Evolutionary conservation across 2,888 invertebrate genomes (phyloP).

Genomic region (Caenorhabditis sp.): DNA sequence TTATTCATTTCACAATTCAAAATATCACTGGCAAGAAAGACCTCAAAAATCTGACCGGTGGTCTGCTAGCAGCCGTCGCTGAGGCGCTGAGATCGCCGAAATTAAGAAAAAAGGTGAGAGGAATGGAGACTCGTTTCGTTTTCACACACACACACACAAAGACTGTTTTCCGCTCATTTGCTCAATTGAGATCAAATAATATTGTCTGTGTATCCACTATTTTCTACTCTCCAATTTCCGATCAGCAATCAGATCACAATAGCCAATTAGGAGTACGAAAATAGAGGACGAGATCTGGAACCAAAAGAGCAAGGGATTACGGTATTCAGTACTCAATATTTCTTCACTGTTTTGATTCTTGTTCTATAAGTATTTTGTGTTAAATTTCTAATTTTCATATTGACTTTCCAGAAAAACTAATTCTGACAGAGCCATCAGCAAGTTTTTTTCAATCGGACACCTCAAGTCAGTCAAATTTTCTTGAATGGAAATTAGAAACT

Average conservation of each 20-base stretch:
- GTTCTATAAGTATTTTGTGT: too few relatives aligned
- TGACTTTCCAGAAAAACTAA: too few relatives aligned
- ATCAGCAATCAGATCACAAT: conserved; percentile 7
- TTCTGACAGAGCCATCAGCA: too few relatives aligned
- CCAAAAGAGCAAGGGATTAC: too few relatives aligned
- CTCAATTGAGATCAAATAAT: conserved; percentile 39
- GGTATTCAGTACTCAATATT: too few relatives aligned
- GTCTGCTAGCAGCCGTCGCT: conserved; percentile 33
- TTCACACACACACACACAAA: conserved; percentile 14
- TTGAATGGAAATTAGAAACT: too few relatives aligned
- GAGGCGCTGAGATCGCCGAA: conserved; percentile 10
- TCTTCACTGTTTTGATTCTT: too few relatives aligned
- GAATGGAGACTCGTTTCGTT: conserved; percentile 45
- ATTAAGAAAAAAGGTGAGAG: conserved; percentile 30
- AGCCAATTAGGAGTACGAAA: conserved; percentile 28
- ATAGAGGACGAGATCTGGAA: neutral
- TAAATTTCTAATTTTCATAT: too few relatives aligned
- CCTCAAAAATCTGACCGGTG: conserved; percentile 41
- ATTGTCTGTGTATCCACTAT: conserved; percentile 13
- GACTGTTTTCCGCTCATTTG: conserved; percentile 53
- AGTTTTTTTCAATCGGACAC: too few relatives aligned
- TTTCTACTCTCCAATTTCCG: neutral
- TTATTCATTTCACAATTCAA: conserved; percentile 29
- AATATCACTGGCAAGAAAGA: conserved; percentile 41
- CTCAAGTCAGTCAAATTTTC: too few relatives aligned